These are phyloP conservation scores for Oikopleura vanhoeffeni DNA, from an alignment of 23 tunicate genomes.

Conservation along the genomic window DNA sequence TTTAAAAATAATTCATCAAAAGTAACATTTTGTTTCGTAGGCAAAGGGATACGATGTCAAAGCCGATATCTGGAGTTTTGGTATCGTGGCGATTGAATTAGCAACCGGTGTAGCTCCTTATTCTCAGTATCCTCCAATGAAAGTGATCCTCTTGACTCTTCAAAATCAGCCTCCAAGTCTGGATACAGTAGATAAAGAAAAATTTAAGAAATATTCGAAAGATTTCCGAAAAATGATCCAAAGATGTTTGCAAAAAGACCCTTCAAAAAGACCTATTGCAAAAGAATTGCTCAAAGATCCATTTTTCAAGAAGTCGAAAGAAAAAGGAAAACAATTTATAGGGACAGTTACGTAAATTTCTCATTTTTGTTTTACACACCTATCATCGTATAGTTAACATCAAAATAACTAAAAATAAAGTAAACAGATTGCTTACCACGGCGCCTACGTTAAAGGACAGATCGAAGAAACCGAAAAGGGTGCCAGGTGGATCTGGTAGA, in stretches of 20 bases:
- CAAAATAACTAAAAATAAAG: too few species aligned
- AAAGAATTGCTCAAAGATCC: slow-evolving; percentile 65
- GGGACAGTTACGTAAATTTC: neutral
- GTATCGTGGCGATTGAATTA: slow-evolving; percentile 76
- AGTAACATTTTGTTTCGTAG: too few species aligned
- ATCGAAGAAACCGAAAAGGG: slow-evolving; percentile 45
- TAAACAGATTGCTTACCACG: neutral
- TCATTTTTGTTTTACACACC: neutral
- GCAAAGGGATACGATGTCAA: slow-evolving; percentile 65
- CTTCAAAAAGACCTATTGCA: slow-evolving; percentile 74
- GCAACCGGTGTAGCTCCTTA: slow-evolving; percentile 97
- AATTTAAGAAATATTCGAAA: slow-evolving; percentile 61
- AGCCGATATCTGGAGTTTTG: slow-evolving; percentile 97
- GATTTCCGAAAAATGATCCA: slow-evolving; percentile 91
- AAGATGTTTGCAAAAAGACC: slow-evolving; percentile 70
- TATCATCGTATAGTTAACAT: neutral
- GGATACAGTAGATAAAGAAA: slow-evolving; percentile 62
- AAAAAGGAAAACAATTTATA: too few species aligned
- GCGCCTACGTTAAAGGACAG: neutral
- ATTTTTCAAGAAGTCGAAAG: slow-evolving; percentile 67
- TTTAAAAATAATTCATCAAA: too few species aligned
- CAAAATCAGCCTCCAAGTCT: slow-evolving; percentile 76
- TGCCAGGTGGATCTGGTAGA: slow-evolving; percentile 73
- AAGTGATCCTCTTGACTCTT: slow-evolving; percentile 60
- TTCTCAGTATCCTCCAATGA: slow-evolving; percentile 83